Percentiles rank a stretch among this genome's conserved stretches.
These are phyloP conservation scores for Hipposideros armiger DNA, from an alignment of 2,113 vertebrate genomes.

Conservation along the genomic window DNA sequence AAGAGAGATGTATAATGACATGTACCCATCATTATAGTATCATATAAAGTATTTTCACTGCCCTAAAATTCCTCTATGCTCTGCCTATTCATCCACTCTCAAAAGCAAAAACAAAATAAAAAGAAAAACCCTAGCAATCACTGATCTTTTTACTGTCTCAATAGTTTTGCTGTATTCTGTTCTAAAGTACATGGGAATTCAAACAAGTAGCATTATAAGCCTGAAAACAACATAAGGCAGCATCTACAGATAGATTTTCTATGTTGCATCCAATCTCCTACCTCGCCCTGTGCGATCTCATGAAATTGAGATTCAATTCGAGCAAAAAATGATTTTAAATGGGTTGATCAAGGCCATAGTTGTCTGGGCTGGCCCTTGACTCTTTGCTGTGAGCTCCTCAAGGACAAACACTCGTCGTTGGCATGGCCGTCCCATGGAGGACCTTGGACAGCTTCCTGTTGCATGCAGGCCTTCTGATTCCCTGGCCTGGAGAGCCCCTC, in stretches of 20 bases:
- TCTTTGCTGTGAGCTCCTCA: background rate
- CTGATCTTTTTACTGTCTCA: background rate
- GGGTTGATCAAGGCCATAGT: background rate
- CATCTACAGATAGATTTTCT: background rate
- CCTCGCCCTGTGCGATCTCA: background rate
- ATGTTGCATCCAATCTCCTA: background rate
- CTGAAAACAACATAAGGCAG: no score
- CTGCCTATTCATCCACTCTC: background rate
- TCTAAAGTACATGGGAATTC: background rate
- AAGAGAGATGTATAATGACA: background rate
- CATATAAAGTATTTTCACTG: background rate
- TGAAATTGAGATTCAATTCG: background rate
- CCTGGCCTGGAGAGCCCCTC: background rate
- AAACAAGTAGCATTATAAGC: background rate
- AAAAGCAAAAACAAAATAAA: no score
- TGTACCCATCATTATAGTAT: background rate
- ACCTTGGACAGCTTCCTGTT: no score
- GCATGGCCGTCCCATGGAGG: accelerated
- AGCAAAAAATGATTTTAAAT: background rate
- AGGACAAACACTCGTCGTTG: background rate
- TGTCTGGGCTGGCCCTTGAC: no score
- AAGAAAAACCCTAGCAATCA: no score
- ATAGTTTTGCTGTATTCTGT: background rate
- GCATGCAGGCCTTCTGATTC: background rate
- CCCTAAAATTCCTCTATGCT: background rate